phyloP scores from a whole-genome alignment of 2,113 vertebrate species.

The mouse (Mus musculus) region GRCm39 chr4:110449501-110450000 shows the following conservation, averaged over 20 bases:
- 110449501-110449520: background rate
- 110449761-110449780: background rate
- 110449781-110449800: background rate
- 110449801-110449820: background rate
- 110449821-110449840: background rate
- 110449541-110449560: background rate
- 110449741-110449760: background rate
- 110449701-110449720: background rate
- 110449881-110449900: background rate
- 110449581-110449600: background rate
- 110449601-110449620: background rate
- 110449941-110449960: background rate
- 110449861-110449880: background rate
- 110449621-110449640: background rate
- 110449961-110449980: background rate
- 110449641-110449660: background rate
- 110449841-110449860: background rate
- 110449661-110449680: background rate
- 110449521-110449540: background rate
- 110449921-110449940: background rate
- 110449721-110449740: background rate
- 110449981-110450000: background rate
- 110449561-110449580: background rate
- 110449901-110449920: background rate
- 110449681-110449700: background rate